phyloP scores from a whole-genome alignment of 2,797 vertebrate genomes.

The Diceros bicornis region DNA sequence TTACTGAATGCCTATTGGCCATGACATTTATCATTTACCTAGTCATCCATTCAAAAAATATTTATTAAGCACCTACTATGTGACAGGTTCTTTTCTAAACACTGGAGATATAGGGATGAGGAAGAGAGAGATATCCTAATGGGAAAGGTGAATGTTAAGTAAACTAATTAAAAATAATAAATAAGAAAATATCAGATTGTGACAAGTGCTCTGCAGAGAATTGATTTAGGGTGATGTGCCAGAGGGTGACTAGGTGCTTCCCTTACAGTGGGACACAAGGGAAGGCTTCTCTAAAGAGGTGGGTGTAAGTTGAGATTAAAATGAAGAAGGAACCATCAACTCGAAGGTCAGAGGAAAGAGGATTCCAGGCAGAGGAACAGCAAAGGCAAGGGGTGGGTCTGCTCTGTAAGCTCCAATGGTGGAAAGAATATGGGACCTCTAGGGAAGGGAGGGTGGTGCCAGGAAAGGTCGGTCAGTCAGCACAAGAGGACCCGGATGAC shows the following conservation, averaged over 20 bases:
- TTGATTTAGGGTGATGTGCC: neutral
- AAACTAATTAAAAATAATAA: neutral
- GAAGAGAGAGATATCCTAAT: neutral
- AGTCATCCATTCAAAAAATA: neutral
- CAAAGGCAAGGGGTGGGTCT: neutral
- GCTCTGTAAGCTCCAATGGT: neutral
- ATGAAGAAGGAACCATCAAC: neutral
- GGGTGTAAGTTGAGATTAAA: neutral
- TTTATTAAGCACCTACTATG: neutral
- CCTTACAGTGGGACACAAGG: neutral
- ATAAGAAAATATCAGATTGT: neutral
- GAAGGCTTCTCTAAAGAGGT: neutral
- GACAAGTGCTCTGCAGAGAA: neutral
- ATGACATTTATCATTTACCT: constrained; percentile 5
- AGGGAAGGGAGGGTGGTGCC: neutral
- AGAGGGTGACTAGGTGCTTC: no score
- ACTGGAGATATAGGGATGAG: neutral
- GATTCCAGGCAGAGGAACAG: neutral
- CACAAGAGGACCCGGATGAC: neutral
- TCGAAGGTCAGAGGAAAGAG: neutral
- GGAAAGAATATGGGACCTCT: neutral
- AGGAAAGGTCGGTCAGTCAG: neutral
- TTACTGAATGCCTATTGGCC: neutral
- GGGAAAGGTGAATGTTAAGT: neutral
- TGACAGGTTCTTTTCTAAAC: neutral